A percentile compares a stretch with the other conserved stretches of the same genome.
phyloP scores from a whole-genome alignment of 2,888 invertebrate genomes.

The Acanthosoma haemorrhoidale region DNA sequence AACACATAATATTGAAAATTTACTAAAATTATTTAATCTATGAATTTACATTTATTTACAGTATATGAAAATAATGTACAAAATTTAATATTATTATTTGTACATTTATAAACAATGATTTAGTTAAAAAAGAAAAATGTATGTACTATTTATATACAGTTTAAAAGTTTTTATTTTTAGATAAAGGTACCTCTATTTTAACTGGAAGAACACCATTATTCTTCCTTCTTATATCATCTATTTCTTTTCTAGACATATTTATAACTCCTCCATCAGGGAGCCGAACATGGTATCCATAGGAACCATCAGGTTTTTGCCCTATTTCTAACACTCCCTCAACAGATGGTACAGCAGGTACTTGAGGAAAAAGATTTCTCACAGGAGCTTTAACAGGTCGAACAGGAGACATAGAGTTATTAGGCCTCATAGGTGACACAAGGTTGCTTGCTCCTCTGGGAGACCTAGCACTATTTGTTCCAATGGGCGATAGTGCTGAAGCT shows the following conservation, averaged over 20 bases:
- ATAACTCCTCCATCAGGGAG: conserved; percentile 34
- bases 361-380: conserved; percentile 18
- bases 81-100: neutral
- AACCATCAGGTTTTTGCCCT: conserved; percentile 29
- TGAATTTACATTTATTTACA: conserved; percentile 23
- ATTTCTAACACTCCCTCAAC: conserved; percentile 28
- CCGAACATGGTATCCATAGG: conserved; percentile 31
- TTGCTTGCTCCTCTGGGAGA: neutral
- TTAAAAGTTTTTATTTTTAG: conserved; percentile 27
- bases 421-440: neutral
- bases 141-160: neutral
- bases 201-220: conserved; percentile 31
- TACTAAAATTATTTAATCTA: neutral
- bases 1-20: too few relatives aligned
- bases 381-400: conserved; percentile 1
- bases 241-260: conserved; percentile 28
- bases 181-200: conserved; percentile 28
- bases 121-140: neutral
- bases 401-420: neutral
- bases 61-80: conserved; percentile 26
- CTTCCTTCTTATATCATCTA: conserved; percentile 28
- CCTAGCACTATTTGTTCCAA: neutral
- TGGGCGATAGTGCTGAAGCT: neutral
- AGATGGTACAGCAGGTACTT: conserved; percentile 1
- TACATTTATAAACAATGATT: conserved; percentile 16